phyloP scores from a whole-genome alignment of 1,140 invertebrate species.

The Dolichoris vasculosae region DNA sequence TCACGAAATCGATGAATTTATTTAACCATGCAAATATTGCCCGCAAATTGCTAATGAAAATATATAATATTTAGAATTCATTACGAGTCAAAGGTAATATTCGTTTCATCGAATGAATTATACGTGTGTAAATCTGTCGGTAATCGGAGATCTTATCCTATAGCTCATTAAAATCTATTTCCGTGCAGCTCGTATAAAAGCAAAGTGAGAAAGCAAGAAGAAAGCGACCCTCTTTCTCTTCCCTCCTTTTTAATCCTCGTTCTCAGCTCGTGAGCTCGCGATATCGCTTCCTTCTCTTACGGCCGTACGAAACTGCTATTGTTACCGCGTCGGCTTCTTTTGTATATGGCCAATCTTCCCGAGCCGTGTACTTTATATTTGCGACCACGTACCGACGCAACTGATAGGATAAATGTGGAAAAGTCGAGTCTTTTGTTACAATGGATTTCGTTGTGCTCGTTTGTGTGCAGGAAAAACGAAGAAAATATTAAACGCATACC shows the following conservation, averaged over 20 bases:
- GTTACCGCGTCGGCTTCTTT: conserved; percentile 1
- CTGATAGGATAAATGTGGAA: not conserved
- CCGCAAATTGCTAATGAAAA: too few relatives aligned
- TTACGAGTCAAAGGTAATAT: not conserved
- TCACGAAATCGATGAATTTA: too few relatives aligned
- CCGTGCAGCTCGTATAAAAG: not conserved
- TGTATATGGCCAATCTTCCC: conserved; percentile 13
- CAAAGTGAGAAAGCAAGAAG: not conserved
- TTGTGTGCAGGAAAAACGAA: not conserved
- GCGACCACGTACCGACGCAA: not conserved
- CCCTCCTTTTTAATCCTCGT: not conserved
- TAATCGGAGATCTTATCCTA: conserved; percentile 4
- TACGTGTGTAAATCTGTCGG: not conserved
- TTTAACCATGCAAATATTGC: too few relatives aligned
- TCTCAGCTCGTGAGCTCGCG: not conserved
- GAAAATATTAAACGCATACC: not conserved
- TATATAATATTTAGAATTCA: not conserved
- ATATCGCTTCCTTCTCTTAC: conserved; percentile 25
- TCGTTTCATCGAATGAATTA: not conserved
- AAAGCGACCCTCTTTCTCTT: not conserved
- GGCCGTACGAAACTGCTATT: not conserved
- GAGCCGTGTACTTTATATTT: not conserved
- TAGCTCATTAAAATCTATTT: conserved; percentile 22
- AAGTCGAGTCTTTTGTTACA: not conserved
- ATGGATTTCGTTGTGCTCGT: not conserved